Base-by-base conservation (phyloP, 2,113 vertebrate genomes). In the Zonotrichia leucophrys region DNA sequence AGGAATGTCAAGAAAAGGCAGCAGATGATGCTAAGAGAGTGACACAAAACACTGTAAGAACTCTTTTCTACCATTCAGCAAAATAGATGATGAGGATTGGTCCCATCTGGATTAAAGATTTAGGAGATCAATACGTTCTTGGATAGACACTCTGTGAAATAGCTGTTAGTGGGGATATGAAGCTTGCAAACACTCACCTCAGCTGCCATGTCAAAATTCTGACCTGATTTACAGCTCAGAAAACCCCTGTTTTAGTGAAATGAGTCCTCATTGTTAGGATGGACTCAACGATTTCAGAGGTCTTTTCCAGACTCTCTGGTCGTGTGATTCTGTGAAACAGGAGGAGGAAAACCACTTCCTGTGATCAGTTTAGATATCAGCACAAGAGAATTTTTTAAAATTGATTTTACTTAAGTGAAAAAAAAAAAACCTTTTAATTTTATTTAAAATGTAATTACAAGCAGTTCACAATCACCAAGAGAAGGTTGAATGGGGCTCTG, bases 101-200 rank as follows among this genome's bases (percentile, higher is more conserved):
- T 84, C 77, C 83, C 92, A 87, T 87, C 88, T 95, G 94, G 69
- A 19, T 42, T 39, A 37, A 92, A 82, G 62, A 55, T 90, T 93
- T 75, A 76, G 79, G 73, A 90, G 83, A 94, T 90, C 33, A 8
- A 88, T 94, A 49, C 39, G 53, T 25, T 35, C 47, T 66, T 78
- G 76, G 60, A 64, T 33, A 88, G 76, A 67, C 1, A 5, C 42
- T 82, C 39, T 52, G 53, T 78, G 53, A 75, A 92, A 87, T 68
- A 81, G 49, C 84, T 83, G 50, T 73, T 83, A 69, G 21, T 2
- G 3, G 31, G 33, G 56, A 33, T 58, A 37, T 20, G 44, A 63
- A 80, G 30, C 20, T 86, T 90, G 47, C 68, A 79, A 76, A 72
- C 35, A 44, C n/a, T 88, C 87, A 80, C 68, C 55, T 85, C 76